Evolutionary conservation across 2,797 vertebrate genomes (phyloP).

Genomic region (Paramormyrops hopkinsi): DNA sequence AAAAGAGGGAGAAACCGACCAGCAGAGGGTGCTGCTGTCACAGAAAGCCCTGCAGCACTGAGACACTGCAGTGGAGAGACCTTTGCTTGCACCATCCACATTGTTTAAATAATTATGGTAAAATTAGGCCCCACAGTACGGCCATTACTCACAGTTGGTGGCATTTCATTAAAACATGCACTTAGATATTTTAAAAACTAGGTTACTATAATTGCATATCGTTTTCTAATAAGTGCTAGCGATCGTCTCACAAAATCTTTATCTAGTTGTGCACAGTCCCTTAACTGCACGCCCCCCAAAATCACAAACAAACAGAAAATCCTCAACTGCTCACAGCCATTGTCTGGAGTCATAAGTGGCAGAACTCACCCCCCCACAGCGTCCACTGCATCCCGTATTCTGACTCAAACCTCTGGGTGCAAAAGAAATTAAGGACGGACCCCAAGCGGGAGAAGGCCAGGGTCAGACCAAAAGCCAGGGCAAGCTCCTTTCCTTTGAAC

Average conservation of each 20-base stretch:
- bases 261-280: background rate
- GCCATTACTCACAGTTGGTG: background rate
- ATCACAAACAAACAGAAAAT: background rate
- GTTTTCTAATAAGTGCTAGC: background rate
- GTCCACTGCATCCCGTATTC: conserved; percentile 75
- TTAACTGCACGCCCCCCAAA: background rate
- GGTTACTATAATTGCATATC: background rate
- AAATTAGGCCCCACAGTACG: background rate
- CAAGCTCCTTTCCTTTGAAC: conserved; percentile 77
- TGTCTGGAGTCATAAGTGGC: background rate
- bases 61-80: background rate
- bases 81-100: background rate
- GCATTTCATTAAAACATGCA: background rate
- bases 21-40: background rate
- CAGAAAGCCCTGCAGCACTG: no score
- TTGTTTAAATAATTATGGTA: background rate
- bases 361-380: conserved; percentile 64
- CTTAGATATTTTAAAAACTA: background rate
- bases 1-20: background rate
- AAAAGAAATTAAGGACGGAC: conserved; percentile 76
- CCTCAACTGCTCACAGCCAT: background rate
- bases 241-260: background rate
- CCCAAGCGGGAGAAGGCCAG: conserved; percentile 70
- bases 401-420: conserved; percentile 69
- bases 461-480: conserved; percentile 69